phyloP scores from a whole-genome alignment of 1,140 invertebrate genomes.

The Mycetomoellerius zeteki region DNA sequence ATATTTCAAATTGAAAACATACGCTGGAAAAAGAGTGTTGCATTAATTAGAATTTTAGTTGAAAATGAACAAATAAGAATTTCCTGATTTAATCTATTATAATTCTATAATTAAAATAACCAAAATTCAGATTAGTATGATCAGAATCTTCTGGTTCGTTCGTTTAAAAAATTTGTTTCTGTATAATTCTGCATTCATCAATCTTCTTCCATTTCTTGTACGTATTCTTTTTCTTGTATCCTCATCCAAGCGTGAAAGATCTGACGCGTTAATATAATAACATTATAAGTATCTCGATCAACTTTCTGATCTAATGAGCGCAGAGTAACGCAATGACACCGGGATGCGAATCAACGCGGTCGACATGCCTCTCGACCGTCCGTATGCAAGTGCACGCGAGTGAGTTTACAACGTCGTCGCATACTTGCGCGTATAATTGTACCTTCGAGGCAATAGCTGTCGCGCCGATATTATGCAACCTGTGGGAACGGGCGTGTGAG shows the following conservation, averaged over 20 bases:
- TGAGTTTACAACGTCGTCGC: slow-evolving; percentile 25
- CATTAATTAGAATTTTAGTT: too few species aligned
- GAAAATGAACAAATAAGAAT: too few species aligned
- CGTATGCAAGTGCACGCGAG: neutral
- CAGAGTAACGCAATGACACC: neutral
- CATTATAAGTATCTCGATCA: slow-evolving; percentile 1
- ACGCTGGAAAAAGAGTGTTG: too few species aligned
- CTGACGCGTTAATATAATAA: neutral
- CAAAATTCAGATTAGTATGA: too few species aligned
- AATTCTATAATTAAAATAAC: too few species aligned
- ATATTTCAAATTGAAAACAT: neutral
- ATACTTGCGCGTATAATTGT: slow-evolving; percentile 43
- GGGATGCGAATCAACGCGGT: neutral
- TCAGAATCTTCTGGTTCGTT: too few species aligned
- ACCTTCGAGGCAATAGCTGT: slow-evolving; percentile 38
- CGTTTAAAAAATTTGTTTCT: too few species aligned
- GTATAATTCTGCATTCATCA: too few species aligned
- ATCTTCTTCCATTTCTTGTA: neutral
- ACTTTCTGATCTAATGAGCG: neutral
- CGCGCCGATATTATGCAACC: slow-evolving; percentile 52
- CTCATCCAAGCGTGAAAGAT: neutral
- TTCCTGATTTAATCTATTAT: too few species aligned
- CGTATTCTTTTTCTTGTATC: neutral
- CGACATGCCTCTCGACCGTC: neutral
- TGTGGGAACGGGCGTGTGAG: slow-evolving; percentile 38